Conservation (phyloP, 2,797 vertebrate genomes). For the Neopelma chrysocephalum region DNA sequence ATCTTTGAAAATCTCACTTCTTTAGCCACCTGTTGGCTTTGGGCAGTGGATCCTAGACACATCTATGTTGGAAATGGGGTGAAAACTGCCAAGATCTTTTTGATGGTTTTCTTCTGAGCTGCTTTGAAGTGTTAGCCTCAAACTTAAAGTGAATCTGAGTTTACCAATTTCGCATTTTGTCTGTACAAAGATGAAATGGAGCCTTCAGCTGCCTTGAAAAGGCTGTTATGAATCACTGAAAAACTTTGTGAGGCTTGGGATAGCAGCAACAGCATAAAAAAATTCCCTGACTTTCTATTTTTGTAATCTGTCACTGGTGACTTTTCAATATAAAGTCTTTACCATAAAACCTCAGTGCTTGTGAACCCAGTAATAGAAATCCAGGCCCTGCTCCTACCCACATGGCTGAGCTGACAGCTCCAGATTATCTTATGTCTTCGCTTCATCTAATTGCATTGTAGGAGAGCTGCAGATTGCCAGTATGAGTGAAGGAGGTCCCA, state of each 20-base stretch:
- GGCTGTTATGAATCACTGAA: not conserved
- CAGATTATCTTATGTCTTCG: not conserved
- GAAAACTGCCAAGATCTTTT: not conserved
- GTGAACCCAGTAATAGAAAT: not conserved
- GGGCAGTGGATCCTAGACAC: not conserved
- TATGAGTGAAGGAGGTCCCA: not conserved
- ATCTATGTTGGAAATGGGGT: not conserved
- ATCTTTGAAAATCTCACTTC: not conserved
- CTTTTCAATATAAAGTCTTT: not conserved
- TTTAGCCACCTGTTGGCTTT: not conserved
- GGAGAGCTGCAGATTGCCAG: not conserved
- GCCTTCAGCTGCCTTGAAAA: not conserved
- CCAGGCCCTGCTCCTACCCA: not conserved
- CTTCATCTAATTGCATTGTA: not conserved
- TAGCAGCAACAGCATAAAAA: not conserved
- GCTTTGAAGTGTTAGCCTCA: not conserved
- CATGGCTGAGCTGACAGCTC: not conserved
- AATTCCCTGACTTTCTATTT: not conserved
- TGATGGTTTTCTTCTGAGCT: not conserved
- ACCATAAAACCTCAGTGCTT: not conserved
- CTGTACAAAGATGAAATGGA: not conserved
- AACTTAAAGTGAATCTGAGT: not conserved
- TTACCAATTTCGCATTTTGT: not conserved
- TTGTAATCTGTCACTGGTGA: not conserved
- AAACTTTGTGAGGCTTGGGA: not conserved